These are phyloP conservation scores for Mya arenaria DNA, from an alignment of 1,140 invertebrate genomes.

Conservation along the genomic window DNA sequence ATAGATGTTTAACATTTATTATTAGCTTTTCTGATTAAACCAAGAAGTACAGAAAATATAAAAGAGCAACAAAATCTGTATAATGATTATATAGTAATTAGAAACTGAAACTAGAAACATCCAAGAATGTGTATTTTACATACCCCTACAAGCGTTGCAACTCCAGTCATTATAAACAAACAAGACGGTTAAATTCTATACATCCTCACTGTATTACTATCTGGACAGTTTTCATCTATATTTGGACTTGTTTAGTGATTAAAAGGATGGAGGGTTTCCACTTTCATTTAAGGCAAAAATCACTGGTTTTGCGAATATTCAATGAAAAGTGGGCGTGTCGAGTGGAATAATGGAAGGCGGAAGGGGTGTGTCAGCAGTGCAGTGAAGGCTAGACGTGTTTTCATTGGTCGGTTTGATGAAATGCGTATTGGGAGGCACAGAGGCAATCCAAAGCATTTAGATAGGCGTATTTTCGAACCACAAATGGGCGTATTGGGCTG, in stretches of 20 bases:
- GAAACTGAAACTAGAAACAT: too few relatives aligned
- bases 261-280: too few relatives aligned
- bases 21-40: too few relatives aligned
- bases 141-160: slow-evolving; percentile 48
- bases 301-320: neutral
- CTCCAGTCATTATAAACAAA: slow-evolving; percentile 47
- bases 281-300: too few relatives aligned
- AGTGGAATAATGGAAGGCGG: slow-evolving; percentile 40
- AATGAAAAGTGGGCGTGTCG: slow-evolving; percentile 35
- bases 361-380: slow-evolving; percentile 8
- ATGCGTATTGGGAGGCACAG: neutral
- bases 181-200: neutral
- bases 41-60: too few relatives aligned
- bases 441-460: neutral
- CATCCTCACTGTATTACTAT: slow-evolving; percentile 16
- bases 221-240: neutral
- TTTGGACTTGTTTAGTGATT: slow-evolving; percentile 35
- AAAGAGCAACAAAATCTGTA: too few relatives aligned
- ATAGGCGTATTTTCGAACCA: slow-evolving; percentile 4
- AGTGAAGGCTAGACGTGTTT: slow-evolving; percentile 10
- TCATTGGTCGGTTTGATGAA: slow-evolving; percentile 28
- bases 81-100: too few relatives aligned
- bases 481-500: slow-evolving; percentile 25
- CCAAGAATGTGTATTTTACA: too few relatives aligned
- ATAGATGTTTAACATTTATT: too few relatives aligned